Base-by-base conservation (phyloP, 2,888 invertebrate genomes). In the Orchesella flavescens region DNA sequence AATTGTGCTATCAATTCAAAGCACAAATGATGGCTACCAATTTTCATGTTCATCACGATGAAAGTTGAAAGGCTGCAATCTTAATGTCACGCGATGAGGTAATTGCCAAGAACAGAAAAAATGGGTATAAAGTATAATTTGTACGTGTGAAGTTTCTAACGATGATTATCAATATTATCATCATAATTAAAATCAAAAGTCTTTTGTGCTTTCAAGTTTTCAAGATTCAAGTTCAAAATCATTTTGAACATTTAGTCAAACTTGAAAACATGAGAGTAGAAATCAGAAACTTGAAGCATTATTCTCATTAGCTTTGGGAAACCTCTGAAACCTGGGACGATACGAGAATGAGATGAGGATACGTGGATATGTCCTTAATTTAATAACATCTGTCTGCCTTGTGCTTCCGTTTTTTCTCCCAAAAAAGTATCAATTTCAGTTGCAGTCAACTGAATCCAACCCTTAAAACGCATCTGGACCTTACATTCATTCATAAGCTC, bases 341-440 rank as follows among this genome's bases (percentile, higher is more conserved):
- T 1, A 19, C n/a, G n/a, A n/a, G n/a, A n/a, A n/a, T n/a, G n/a
- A n/a, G n/a, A n/a, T n/a, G 57, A 34, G 34, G 34, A 34, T 34
- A 34, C n/a, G n/a, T n/a, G 34, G 34, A 34, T 4, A 34, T 7
- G 34, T 34, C 34, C 34, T 34, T 34, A 34, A n/a, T n/a, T n/a
- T 44, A 44, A n/a, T 57, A 46, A 78, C 78, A 78, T 78, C 78
- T 78, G 78, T 23, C 49, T 63, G 49, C 13, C 63, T 63, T 46
- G 69, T 44, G 57, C 72, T 79, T 79, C 72, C 79, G 72, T 72
- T 73, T 66, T 66, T 21, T 12, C n/a, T n/a, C 1, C 43, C 43
- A 66, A 61, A 80, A 79, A 80, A 80, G 80, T 80, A 80, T 80
- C 80, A 80, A 49, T 80, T 80, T 59, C 80, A 80, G 46, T 73